A percentile compares a stretch with the other conserved stretches of the same genome.
Conservation (phyloP, 2,888 invertebrate species). For the Brassicogethes aeneus region DNA sequence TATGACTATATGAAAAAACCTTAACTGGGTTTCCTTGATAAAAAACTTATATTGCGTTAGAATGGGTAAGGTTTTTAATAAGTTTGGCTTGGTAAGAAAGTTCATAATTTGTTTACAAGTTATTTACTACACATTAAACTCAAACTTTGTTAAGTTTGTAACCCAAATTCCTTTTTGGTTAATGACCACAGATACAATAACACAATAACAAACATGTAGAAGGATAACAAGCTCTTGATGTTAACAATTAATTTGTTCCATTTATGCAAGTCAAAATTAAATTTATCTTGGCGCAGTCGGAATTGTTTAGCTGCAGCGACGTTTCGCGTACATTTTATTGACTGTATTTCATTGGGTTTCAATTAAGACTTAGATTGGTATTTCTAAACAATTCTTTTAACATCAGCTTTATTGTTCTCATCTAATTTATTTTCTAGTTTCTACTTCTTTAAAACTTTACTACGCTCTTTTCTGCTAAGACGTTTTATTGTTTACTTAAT, state of each 20-base stretch:
- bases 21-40: no score
- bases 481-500: background rate
- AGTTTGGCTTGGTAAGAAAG: no score
- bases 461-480: background rate
- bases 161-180: no score
- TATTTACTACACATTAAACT: no score
- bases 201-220: background rate
- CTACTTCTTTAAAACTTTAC: background rate
- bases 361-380: background rate
- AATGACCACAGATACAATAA: no score
- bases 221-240: background rate
- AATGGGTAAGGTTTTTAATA: no score
- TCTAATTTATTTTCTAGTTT: background rate
- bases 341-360: constrained; percentile 1
- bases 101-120: no score
- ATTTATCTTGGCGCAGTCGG: background rate
- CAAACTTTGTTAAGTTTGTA: no score
- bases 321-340: background rate
- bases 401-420: background rate
- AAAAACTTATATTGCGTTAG: no score
- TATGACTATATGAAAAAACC: no score
- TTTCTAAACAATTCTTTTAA: background rate
- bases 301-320: background rate
- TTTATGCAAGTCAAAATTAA: background rate
- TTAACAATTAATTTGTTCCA: background rate